These are phyloP conservation scores for Hystrix cristata DNA, from an alignment of 2,113 vertebrate genomes.

Conservation along the genomic window DNA sequence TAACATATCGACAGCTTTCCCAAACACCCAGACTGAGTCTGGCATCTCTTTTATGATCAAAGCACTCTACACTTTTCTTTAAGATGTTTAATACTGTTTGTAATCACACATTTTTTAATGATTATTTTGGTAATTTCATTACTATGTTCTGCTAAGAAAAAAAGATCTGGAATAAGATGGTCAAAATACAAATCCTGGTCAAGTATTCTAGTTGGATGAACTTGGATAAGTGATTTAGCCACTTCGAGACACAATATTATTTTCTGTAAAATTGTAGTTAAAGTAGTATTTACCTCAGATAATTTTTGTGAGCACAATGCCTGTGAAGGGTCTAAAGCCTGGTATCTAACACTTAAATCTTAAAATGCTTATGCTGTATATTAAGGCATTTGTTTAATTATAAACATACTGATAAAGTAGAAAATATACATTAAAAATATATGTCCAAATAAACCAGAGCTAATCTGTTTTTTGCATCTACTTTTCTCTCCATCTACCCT, in stretches of 20 bases:
- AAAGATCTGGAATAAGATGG: not conserved
- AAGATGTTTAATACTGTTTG: not conserved
- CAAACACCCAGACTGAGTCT: not conserved
- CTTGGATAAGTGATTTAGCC: not conserved
- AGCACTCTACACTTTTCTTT: not conserved
- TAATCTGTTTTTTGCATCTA: not conserved
- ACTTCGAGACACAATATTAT: not conserved
- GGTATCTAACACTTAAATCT: not conserved
- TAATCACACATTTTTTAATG: not conserved
- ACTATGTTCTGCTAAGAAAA: not conserved
- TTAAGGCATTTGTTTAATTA: not conserved
- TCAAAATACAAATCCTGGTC: not conserved
- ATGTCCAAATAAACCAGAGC: not conserved
- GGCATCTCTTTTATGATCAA: not conserved
- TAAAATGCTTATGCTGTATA: not conserved
- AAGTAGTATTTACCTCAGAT: not conserved
- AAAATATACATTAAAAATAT: conserved; percentile 37
- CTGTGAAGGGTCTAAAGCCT: not conserved
- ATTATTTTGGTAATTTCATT: conserved; percentile 40
- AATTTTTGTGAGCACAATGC: conserved; percentile 24
- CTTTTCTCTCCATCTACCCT: not conserved
- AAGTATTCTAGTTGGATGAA: not conserved
- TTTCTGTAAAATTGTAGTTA: conserved; percentile 21
- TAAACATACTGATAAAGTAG: not conserved
- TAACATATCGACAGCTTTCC: not conserved